A percentile compares a stretch with the other conserved stretches of the same genome.
These are phyloP conservation scores for Erebia aethiops DNA, from an alignment of 2,888 invertebrate species.

Conservation along the genomic window DNA sequence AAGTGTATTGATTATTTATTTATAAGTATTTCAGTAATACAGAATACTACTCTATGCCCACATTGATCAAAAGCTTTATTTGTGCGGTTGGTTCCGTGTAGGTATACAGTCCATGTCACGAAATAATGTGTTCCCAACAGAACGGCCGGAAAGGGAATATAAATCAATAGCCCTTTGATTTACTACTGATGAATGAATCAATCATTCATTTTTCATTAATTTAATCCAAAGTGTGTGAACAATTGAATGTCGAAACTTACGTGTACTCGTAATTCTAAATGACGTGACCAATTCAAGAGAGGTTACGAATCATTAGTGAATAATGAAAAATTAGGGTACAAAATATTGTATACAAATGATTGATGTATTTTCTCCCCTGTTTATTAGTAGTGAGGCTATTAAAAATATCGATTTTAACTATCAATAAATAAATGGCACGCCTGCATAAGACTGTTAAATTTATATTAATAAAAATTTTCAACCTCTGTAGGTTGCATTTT, in stretches of 20 bases:
- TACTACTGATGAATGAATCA: constrained; percentile 4
- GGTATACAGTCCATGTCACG: background rate
- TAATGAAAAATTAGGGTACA: constrained; percentile 47
- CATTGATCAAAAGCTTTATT: no score
- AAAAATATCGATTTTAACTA: constrained; percentile 1
- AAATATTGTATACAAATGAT: constrained; percentile 47
- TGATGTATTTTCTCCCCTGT: constrained; percentile 45
- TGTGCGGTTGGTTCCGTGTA: background rate
- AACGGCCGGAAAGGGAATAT: background rate
- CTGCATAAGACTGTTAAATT: no score
- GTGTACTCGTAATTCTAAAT: constrained; percentile 38
- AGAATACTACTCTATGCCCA: no score
- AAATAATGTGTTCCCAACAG: background rate
- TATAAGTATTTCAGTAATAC: no score
- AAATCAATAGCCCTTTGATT: constrained; percentile 15
- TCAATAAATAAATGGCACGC: background rate
- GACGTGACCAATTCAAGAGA: constrained; percentile 49
- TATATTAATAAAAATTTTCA: no score
- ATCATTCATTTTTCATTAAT: constrained; percentile 10
- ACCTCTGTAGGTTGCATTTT: no score
- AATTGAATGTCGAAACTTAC: constrained; percentile 39
- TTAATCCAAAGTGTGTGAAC: constrained; percentile 19
- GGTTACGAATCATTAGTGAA: constrained; percentile 55
- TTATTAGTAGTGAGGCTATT: background rate
- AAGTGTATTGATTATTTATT: background rate